phyloP scores from a whole-genome alignment of 2,113 vertebrate species.

The Trachemys scripta region DNA sequence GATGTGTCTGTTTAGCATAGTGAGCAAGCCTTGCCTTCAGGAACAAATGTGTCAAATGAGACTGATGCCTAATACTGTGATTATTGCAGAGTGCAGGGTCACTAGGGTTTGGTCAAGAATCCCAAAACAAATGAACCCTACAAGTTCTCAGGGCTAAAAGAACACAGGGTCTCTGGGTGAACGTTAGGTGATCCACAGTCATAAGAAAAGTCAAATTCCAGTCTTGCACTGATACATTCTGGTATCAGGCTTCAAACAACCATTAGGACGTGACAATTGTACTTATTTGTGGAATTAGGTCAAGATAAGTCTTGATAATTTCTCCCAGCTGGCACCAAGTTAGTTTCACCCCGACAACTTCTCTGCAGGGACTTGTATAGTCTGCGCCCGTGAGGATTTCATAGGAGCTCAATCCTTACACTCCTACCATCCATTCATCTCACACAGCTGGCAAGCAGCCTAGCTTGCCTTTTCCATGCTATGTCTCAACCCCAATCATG shows the following conservation, averaged over 20 bases:
- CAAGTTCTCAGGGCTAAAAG: not conserved
- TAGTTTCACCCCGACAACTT: not conserved
- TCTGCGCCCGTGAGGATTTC: not conserved
- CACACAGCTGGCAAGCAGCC: not conserved
- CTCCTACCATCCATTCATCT: not conserved
- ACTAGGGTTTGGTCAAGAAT: not conserved
- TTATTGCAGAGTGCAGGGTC: no score
- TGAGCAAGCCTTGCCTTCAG: not conserved
- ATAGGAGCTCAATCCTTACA: not conserved
- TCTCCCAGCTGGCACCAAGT: not conserved
- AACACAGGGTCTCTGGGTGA: not conserved
- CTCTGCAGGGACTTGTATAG: not conserved
- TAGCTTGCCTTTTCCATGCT: not conserved
- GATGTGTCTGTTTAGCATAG: not conserved
- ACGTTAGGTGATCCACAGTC: not conserved
- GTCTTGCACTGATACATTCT: not conserved
- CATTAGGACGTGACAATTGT: not conserved
- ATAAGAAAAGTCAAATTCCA: not conserved
- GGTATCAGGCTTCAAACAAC: not conserved
- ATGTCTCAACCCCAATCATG: not conserved
- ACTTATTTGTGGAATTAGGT: not conserved
- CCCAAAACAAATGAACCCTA: not conserved
- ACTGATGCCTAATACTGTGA: not conserved
- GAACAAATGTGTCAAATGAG: not conserved
- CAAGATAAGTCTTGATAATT: not conserved